Evolutionary conservation across 1,140 invertebrate species (phyloP), one percentile per base, ranked within the genome.

Genomic region (Drosophila erecta): DNA sequence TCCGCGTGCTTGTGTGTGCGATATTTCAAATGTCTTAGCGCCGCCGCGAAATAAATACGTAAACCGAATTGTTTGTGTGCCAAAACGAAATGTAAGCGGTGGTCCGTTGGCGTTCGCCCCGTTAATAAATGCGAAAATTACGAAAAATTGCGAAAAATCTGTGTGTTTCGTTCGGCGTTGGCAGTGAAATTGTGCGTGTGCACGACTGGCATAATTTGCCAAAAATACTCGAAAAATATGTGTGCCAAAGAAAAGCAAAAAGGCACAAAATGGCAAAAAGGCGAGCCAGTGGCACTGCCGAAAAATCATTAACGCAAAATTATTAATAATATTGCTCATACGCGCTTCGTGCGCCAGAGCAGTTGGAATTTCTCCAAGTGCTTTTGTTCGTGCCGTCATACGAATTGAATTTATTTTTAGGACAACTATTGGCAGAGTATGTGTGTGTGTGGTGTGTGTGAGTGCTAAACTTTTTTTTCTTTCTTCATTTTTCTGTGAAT

Each of bases 351-450:
- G 53, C 20, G 41, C 41, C 57, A 54, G 59, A 83, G 61, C 71
- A 81, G 72, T 87, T 76, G 79, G 71, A 83, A 70, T 83, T 83
- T 87, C 84, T 87, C 79, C 84, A 87, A 87, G 79, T 89, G 78
- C 27, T 57, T 44, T 50, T 44, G 49, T 38, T 70, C 46, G 50
- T 58, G 71, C 74, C 54, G 76, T 87, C 83, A 87, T 87, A 83
- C 84, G 81, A 89, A 77, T 76, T 76, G 60, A 71, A 87, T 89
- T 83, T 87, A 87, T 87, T 87, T 87, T 76, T 87, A 86, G 83
- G 83, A 89, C 83, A 71, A 86, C 78, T 81, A 78, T 37, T 40
- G 24, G 20, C 55, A 27, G 46, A 24, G 62, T 70, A 47, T 51
- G 64, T 70, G 56, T 50, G 62, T 67, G 53, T 59, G 20, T 49